Conservation (phyloP, 2,113 vertebrate genomes). For the Elephas maximus region DNA sequence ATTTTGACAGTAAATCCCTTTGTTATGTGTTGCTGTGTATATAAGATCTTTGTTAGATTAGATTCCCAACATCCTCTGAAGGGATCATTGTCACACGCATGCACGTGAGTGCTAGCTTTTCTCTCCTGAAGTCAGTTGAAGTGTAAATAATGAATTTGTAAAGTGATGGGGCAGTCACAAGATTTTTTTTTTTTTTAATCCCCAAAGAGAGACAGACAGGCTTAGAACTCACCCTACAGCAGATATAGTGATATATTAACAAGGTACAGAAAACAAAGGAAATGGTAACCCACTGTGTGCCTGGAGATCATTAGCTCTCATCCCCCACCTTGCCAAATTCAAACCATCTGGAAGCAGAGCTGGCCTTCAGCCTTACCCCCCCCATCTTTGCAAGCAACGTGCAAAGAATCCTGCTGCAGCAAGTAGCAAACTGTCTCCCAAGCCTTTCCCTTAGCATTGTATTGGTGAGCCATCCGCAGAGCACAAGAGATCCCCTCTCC, state of each 20-base stretch:
- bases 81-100: conserved; percentile 40
- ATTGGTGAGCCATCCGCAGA: neutral
- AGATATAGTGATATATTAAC: conserved; percentile 69
- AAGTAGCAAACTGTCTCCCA: neutral
- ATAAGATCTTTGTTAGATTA: conserved; percentile 61
- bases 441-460: neutral
- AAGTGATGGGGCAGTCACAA: conserved; percentile 59
- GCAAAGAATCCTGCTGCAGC: neutral
- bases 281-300: conserved; percentile 36
- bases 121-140: conserved; percentile 53
- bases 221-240: conserved; percentile 48
- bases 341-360: neutral
- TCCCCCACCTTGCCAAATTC: conserved; percentile 58
- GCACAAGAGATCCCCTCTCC: neutral
- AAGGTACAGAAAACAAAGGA: conserved; percentile 59
- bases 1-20: conserved; percentile 91
- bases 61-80: conserved; percentile 64
- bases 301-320: conserved; percentile 64
- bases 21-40: conserved; percentile 89
- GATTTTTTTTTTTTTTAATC: conserved; percentile 57
- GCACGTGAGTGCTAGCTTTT: neutral
- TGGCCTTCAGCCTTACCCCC: conserved; percentile 27
- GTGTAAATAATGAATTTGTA: conserved; percentile 69
- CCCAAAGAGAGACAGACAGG: conserved; percentile 60
- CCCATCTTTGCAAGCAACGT: neutral